Evolutionary conservation across 2,797 vertebrate species (phyloP).

Genomic region (Cynopterus sphinx): DNA sequence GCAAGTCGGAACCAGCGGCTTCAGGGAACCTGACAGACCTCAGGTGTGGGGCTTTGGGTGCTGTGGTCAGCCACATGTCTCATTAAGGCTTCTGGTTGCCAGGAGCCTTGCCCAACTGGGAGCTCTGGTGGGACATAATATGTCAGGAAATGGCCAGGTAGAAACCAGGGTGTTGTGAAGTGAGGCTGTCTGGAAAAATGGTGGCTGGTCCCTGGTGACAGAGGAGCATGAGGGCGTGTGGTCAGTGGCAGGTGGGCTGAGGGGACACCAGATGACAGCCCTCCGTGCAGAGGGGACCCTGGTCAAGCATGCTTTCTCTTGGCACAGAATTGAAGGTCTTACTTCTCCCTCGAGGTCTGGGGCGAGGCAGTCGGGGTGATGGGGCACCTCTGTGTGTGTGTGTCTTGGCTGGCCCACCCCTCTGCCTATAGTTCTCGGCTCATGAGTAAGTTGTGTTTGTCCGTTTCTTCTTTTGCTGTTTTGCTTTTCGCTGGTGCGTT

Average conservation of each 20-base stretch:
- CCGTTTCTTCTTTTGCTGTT: background rate
- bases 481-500: background rate
- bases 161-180: background rate
- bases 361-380: background rate
- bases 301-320: background rate
- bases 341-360: background rate
- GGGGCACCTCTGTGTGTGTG: background rate
- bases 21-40: background rate
- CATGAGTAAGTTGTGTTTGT: background rate
- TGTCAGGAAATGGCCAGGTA: no score
- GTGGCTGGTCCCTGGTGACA: background rate
- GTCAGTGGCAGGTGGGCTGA: background rate
- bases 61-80: background rate
- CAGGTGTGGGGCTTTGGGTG: background rate
- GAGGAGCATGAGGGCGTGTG: rapidly evolving
- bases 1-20: background rate
- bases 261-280: background rate
- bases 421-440: background rate
- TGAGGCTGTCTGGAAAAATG: background rate
- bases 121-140: background rate
- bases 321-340: background rate
- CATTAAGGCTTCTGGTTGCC: background rate
- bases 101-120: background rate
- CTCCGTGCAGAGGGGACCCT: background rate
- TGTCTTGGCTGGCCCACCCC: background rate